phyloP scores from a whole-genome alignment of 92 coral and sea anemone species.

The Metridium senile region DNA sequence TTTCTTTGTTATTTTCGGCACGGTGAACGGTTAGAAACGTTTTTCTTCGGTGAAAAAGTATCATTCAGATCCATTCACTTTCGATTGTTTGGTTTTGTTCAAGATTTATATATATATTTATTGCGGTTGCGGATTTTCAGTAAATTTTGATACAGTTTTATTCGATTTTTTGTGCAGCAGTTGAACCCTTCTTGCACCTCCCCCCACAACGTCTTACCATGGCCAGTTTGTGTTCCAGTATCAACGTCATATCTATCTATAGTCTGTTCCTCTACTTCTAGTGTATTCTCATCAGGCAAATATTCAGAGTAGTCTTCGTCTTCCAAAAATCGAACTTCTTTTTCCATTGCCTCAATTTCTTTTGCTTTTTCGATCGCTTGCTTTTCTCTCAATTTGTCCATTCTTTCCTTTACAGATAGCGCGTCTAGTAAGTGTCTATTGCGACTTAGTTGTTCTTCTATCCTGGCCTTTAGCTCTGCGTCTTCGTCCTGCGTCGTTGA shows the following conservation, averaged over 20 bases:
- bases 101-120: no score
- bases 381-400: conserved; percentile 7
- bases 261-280: not conserved
- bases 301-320: conserved; percentile 11
- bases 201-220: no score
- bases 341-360: not conserved
- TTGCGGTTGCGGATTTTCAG: no score
- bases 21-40: no score
- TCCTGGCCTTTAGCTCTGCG: conserved; percentile 59
- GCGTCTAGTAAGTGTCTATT: conserved; percentile 55
- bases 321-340: conserved; percentile 18
- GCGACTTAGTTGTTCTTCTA: conserved; percentile 67
- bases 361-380: conserved; percentile 16
- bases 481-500: conserved; percentile 20
- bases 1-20: no score
- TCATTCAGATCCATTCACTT: no score
- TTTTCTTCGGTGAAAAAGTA: no score
- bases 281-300: not conserved
- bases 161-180: no score
- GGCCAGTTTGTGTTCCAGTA: conserved; percentile 49
- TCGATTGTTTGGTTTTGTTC: no score
- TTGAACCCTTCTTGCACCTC: no score
- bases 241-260: conserved; percentile 55
- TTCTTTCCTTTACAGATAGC: conserved; percentile 14
- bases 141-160: no score